Base-by-base conservation (phyloP, 2,888 invertebrate genomes). In the Hirtodrosophila trivittata region DNA sequence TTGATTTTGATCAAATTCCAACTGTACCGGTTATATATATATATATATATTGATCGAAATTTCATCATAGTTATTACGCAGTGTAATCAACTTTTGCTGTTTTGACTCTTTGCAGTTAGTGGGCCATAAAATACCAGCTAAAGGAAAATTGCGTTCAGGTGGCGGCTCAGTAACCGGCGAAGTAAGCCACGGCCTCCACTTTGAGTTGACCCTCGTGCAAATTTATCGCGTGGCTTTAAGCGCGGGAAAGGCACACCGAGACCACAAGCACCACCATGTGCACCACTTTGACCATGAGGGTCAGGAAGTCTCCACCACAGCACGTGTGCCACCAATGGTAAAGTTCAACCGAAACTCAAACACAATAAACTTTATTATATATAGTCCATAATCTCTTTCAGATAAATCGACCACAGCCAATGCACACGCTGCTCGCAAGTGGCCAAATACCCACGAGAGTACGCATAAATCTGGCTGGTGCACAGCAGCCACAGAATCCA, bases 251-350 rank as follows among this genome's bases (percentile, higher is more conserved):
- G 96, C 96, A 0, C 96, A 96, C 91, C 94, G 94, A 70, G 95
- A 96, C 86, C 96, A 96, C 90, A 96, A 96, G 86, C 96, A 96
- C 86, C 96, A 96, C 87, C 96, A 96, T 90, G 96, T 93, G 0
- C 95, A 96, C 88, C 95, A 95, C 81, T 95, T 94, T 86, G 94
- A 94, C 80, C 95, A 95, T 86, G 94, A 95, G 67, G 95, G 95
- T 0, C 93, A 93, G 7, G 92, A 93, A 1, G 90, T 94, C 6
- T 93, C 94, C 37, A 91, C 93, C 0, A 92, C 92, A 0, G 92
- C 92, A 0, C 91, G 92, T 0, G 92, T 93, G 0, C 92, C 94
- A 0, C 87, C 87, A 26, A 62, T 75, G 64, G 90, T 90, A 66
- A 12, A 32, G 32, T 6, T 4, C 3, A 10, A 28, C 21, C 13